Conservation (phyloP, 2,113 vertebrate genomes). For the Strix aluco region DNA sequence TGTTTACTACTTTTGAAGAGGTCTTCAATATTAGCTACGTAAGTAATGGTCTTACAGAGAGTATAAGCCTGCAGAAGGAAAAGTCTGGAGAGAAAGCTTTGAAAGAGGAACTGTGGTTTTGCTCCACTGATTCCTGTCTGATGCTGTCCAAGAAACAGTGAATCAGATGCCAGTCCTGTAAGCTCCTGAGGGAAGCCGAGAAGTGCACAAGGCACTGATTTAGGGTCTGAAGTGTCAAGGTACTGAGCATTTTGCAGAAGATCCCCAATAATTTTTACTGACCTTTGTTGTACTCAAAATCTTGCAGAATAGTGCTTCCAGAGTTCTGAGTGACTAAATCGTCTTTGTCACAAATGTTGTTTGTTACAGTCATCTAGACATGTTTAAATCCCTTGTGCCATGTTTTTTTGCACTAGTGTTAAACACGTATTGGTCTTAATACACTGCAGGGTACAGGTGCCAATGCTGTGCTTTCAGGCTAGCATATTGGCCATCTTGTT, state of each 20-base stretch:
- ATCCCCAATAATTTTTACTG: neutral
- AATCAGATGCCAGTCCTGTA: neutral
- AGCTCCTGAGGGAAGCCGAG: neutral
- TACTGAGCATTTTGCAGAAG: neutral
- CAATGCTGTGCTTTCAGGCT: neutral
- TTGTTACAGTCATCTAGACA: neutral
- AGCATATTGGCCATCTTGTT: neutral
- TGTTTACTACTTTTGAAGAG: neutral
- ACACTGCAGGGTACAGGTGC: neutral
- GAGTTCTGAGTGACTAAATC: neutral
- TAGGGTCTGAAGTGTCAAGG: neutral
- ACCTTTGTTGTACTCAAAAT: neutral
- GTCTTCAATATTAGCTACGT: neutral
- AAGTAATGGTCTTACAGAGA: neutral
- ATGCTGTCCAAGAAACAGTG: neutral
- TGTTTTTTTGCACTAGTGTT: neutral
- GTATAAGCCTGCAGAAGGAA: neutral
- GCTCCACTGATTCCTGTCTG: neutral
- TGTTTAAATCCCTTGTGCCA: neutral
- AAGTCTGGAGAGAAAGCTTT: neutral
- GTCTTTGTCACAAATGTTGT: neutral
- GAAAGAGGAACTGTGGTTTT: neutral
- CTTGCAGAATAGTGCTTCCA: neutral
- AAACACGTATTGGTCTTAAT: fast-evolving
- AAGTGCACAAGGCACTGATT: neutral